A percentile compares a stretch with the other conserved stretches of the same genome.
Evolutionary conservation across 2,113 vertebrate species (phyloP).

Genomic region (Leucosticte australis): DNA sequence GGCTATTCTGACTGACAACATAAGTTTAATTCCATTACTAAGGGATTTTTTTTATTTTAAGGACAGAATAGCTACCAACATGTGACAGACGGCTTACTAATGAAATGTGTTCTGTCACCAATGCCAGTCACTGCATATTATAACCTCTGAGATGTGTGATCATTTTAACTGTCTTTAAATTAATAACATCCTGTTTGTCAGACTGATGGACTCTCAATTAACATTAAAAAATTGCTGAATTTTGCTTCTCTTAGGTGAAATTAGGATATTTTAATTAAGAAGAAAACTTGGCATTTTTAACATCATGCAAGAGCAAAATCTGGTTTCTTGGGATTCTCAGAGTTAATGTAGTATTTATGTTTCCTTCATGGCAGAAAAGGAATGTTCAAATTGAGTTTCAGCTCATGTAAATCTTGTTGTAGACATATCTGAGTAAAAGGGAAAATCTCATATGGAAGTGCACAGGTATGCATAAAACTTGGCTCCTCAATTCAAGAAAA

Average conservation of each 20-base stretch:
- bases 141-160: conserved; percentile 13
- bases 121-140: not conserved
- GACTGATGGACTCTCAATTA: conserved; percentile 5
- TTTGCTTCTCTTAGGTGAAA: not conserved
- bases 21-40: conserved; percentile 9
- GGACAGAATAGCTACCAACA: not conserved
- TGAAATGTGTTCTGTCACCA: conserved; percentile 42
- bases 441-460: not conserved
- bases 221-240: not conserved
- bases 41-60: not conserved
- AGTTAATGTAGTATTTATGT: not conserved
- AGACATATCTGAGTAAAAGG: not conserved
- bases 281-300: not conserved
- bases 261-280: not conserved
- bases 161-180: conserved; percentile 35
- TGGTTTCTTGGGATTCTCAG: not conserved
- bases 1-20: not conserved
- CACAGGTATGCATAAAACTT: not conserved
- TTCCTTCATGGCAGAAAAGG: not conserved
- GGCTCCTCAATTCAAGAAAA: not conserved
- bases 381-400: not conserved
- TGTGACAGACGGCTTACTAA: conserved; percentile 31
- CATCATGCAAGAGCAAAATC: not conserved
- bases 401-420: not conserved
- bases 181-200: conserved; percentile 14